Conservation (phyloP, 2,113 vertebrate genomes). For the Platanista minor region DNA sequence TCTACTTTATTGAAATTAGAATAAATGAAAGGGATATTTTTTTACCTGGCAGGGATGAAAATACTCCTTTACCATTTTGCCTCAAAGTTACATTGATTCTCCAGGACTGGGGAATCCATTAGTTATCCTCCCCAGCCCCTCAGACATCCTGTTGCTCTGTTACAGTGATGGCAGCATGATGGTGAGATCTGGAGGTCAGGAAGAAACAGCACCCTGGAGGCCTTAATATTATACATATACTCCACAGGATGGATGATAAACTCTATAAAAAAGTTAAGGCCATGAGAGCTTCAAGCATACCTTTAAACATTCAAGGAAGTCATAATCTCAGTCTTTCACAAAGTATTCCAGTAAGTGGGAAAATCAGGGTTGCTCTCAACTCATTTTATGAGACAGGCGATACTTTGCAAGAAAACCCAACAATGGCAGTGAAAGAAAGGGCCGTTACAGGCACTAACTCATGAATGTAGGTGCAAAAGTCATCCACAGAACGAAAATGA, state of each 20-base stretch:
- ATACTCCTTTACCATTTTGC: background rate
- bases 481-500: background rate
- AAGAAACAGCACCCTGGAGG: background rate
- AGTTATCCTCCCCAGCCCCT: background rate
- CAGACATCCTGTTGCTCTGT: background rate
- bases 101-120: background rate
- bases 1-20: background rate
- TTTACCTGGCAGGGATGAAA: background rate
- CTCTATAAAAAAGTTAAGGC: background rate
- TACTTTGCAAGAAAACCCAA: background rate
- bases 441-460: background rate
- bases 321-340: background rate
- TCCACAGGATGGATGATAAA: background rate
- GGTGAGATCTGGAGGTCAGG: background rate
- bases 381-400: background rate
- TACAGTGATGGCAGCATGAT: background rate
- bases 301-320: background rate
- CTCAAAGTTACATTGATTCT: background rate
- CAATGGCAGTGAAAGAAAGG: background rate
- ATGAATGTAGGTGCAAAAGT: background rate
- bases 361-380: background rate
- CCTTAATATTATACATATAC: fast-evolving
- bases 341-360: background rate
- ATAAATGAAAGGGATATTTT: background rate
- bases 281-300: background rate